phyloP scores from a whole-genome alignment of 2,113 vertebrate species.

The Catharus bicknelli region DNA sequence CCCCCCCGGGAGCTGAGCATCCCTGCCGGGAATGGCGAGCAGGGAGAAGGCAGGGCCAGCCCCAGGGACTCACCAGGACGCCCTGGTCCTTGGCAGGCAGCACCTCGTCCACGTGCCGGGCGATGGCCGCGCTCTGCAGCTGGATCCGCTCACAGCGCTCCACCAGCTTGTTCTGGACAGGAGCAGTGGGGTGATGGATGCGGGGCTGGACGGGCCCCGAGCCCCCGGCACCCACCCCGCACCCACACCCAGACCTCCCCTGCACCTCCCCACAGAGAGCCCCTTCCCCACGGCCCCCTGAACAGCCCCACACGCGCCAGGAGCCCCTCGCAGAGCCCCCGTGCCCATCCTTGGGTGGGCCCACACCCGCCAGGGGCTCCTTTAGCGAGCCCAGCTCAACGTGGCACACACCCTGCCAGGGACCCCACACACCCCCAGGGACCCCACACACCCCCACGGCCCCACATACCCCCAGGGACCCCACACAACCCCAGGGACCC shows the following conservation, averaged over 20 bases:
- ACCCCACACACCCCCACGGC: too few species aligned
- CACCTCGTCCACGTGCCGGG: conserved; percentile 81
- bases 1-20: neutral
- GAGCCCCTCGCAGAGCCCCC: neutral
- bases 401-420: neutral
- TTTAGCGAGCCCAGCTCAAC: neutral
- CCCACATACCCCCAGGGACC: too few species aligned
- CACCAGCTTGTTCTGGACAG: conserved; percentile 85
- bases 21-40: rapidly evolving
- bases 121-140: conserved; percentile 84
- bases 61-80: conserved; percentile 77
- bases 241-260: neutral
- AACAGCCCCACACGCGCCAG: too few species aligned
- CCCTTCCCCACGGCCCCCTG: neutral
- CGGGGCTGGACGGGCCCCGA: rapidly evolving
- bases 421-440: neutral
- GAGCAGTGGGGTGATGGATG: rapidly evolving
- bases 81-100: conserved; percentile 82
- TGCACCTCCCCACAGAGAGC: neutral
- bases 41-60: neutral
- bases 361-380: neutral
- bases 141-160: conserved; percentile 92
- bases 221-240: neutral
- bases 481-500: too few species aligned
- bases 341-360: neutral